These are phyloP conservation scores for Clarias fuscus DNA, from an alignment of 2,797 vertebrate genomes.

Conservation along the genomic window DNA sequence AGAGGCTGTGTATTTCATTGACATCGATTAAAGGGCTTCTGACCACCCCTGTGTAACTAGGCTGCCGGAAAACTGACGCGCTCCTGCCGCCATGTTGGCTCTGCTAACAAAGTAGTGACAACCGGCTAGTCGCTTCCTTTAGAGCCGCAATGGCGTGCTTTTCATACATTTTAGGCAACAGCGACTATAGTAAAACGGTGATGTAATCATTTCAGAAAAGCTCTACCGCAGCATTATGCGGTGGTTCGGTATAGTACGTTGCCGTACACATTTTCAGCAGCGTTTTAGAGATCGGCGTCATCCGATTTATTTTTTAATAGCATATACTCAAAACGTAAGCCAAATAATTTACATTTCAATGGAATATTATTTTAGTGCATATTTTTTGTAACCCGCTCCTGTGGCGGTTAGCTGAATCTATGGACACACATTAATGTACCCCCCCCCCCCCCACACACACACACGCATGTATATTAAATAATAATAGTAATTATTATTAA, in stretches of 20 bases:
- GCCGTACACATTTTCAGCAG: neutral
- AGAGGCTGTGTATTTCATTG: conserved; percentile 42
- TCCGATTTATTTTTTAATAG: neutral
- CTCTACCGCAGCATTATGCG: conserved; percentile 60
- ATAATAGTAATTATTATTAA: too few relatives aligned
- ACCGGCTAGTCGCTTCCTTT: neutral
- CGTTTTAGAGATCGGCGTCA: conserved; percentile 2
- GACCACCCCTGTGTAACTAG: conserved; percentile 25
- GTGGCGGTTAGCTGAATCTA: neutral
- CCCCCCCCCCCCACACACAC: too few relatives aligned
- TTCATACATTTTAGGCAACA: conserved; percentile 41
- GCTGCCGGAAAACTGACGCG: conserved; percentile 42
- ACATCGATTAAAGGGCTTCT: conserved; percentile 55
- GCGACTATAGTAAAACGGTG: conserved; percentile 38
- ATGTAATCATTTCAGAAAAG: conserved; percentile 57
- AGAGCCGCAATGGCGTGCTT: conserved; percentile 52
- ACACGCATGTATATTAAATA: too few relatives aligned
- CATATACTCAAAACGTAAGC: neutral
- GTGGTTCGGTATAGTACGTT: conserved; percentile 36
- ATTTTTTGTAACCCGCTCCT: neutral
- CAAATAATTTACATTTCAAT: neutral
- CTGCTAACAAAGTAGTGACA: neutral
- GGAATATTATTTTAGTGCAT: neutral
- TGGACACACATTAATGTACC: neutral
- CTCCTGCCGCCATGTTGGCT: conserved; percentile 49